Evolutionary conservation across 2,797 vertebrate genomes (phyloP), one percentile per base, ranked within the genome.

Genomic region (Paguma larvata): DNA sequence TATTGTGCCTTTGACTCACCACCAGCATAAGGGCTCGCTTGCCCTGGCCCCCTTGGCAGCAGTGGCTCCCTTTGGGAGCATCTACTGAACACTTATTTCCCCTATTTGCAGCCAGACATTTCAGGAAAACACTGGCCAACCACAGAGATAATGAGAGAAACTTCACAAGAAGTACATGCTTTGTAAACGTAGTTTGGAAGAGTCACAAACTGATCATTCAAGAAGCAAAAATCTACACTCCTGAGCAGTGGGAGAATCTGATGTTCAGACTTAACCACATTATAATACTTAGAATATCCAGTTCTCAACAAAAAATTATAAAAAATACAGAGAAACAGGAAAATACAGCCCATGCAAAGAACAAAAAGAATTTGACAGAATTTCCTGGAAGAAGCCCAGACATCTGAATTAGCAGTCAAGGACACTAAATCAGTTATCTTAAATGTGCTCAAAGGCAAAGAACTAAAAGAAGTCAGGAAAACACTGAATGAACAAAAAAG

Each of bases 11-110:
- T 38, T 38, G 38, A 38, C 38, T 38, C 38, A 38, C 38, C 38
- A 38, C 38, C 38, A 38, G 38, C 38, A 38, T 38, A 38, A 5
- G 27, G 11, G 30, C 75, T 5, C 10, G 14, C 56, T 85, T 46
- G 56, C 3, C 23, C 34, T 32, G 67, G 67, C 19, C 23, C 13
- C 11, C 67, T 27, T 46, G n/a, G 41, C 41, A 46, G 62, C 3
- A 10, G 15, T 8, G 12, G 23, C 44, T 30, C 19, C 19, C 59
- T 7, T 18, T 2, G 0, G 9, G 34, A 15, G 65, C 15, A 1
- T 4, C 48, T n/a, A 3, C 2, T 2, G 32, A 44, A 41, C 15
- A 25, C 25, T 27, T 51, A 41, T 15, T 12, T 62, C 67, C 7
- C 12, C 27, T 16, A 5, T 80, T 19, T 41, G 53, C 38, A 72